Evolutionary conservation across 2,113 vertebrate species (phyloP), one percentile per base, ranked within the genome.

Genomic region (Serilophus lunatus): DNA sequence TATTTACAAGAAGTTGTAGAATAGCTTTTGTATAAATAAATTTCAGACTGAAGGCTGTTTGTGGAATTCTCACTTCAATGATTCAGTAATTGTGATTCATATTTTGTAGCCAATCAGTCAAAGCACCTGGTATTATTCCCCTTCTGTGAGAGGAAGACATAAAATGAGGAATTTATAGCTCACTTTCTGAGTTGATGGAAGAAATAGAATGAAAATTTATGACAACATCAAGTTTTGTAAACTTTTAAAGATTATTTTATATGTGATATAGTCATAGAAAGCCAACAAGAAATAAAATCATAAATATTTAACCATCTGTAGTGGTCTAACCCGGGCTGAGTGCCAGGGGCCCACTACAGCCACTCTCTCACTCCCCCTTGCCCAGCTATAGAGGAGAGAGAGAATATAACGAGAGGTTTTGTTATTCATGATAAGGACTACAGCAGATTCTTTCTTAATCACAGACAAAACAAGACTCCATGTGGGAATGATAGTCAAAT

Each of bases 21-120:
- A 77, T 47, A 82, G 28, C 86, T 93, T 91, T 93, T 92, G 36
- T 54, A 59, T 82, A 88, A 82, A 80, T 85, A 94, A 91, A 36
- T 68, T 74, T 82, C 66, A 93, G 45, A 42, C 25, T 90, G 84
- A 82, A 77, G 47, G 19, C 36, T 94, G n/a, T 85, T 91, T 94
- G 59, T 80, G 78, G 82, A 94, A 91, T 80, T 63, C 10, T 87
- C 13, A 51, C 75, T 82, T 91, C 40, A 85, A 3, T 77, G 88
- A 90, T 70, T 93, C 88, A 78, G 44, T 82, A 82, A 61, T 65
- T 85, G 50, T 88, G 76, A 93, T 86, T 94, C 77, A 75, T 23
- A 17, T 86, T 88, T 83, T 66, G 61, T 29, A 80, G 64, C 38
- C 6, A 15, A 82, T 92, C 81, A 76, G 31, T 66, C n/a, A 61